phyloP scores from a whole-genome alignment of 2,113 vertebrate genomes.

The Aldabrachelys gigantea region DNA sequence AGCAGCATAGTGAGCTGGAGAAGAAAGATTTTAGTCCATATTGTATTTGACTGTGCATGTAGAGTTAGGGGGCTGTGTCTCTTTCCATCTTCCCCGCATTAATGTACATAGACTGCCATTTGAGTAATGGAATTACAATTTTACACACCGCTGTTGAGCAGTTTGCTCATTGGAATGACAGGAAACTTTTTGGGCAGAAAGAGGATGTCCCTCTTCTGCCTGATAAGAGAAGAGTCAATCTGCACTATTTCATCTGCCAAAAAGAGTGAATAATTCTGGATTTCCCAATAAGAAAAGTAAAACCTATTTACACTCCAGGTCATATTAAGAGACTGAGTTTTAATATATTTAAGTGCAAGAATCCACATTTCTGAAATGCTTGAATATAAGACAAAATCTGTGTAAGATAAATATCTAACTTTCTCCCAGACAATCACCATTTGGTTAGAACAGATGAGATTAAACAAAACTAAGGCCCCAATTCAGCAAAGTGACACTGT shows the following conservation, averaged over 20 bases:
- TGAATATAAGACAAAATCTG: background rate
- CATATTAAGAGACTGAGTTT: background rate
- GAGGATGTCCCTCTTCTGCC: too few species aligned
- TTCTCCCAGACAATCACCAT: background rate
- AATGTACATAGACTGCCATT: too few species aligned
- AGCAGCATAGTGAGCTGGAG: background rate
- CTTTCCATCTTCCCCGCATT: too few species aligned
- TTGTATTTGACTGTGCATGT: background rate
- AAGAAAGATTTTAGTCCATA: background rate
- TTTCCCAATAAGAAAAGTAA: background rate
- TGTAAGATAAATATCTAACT: background rate
- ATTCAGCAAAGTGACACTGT: background rate
- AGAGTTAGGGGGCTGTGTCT: background rate
- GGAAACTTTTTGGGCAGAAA: too few species aligned
- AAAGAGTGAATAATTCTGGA: background rate
- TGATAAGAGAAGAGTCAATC: too few species aligned
- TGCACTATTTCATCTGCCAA: background rate
- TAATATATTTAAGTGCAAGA: background rate
- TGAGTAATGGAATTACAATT: too few species aligned
- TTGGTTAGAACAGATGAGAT: background rate
- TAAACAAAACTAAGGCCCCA: background rate
- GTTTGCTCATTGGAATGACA: too few species aligned
- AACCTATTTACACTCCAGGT: background rate
- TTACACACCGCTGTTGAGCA: too few species aligned
- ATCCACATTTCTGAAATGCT: background rate